Base-by-base conservation (phyloP, 2,888 invertebrate genomes). In the Agriotes lineatus region DNA sequence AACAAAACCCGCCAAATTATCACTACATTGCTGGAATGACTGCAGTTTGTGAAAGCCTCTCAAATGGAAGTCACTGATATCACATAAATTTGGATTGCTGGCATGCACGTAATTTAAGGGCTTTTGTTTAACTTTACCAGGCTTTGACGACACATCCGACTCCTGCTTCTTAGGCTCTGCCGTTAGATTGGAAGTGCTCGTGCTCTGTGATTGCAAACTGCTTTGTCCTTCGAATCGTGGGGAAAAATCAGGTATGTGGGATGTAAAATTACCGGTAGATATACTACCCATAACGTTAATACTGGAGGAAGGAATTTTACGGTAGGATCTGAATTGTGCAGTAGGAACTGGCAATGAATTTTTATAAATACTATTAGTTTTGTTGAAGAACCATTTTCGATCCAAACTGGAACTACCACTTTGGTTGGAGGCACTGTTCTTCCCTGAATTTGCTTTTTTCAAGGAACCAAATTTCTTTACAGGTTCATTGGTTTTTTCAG, bases 251-350 rank as follows among this genome's bases (percentile, higher is more conserved):
- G 82, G 81, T 50, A 84, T 82, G 71, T 84, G 84, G 0, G 83
- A 84, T 3, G 84, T 84, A 58, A 84, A 84, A 74, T 84, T 84
- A 2, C 83, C 84, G 0, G 83, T 84, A 2, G 82, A 81, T 5
- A 83, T 78, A 62, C 83, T 83, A n/a, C 73, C 77, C 39, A 54
- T 45, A 1, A 76, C 70, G 12, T 71, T 77, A 39, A 84, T 78
- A 82, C 85, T 72, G 78, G 81, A 74, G 77, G 86, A 76, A 77
- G 86, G 78, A 10, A 90, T 90, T 79, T 91, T 89, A 76, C 92
- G 85, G 79, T 92, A 92, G 78, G 92, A 93, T 74, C 93, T 87
- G 84, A 91, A 93, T 80, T 93, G 92, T 54, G 92, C 91, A 0
- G 94, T 93, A 25, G 93, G 93, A 45, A 93, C 91, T 0, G 93